A percentile compares a stretch with the other conserved stretches of the same genome.
Evolutionary conservation across 1,140 invertebrate genomes (phyloP).

Genomic region (Bicyclus anynana): DNA sequence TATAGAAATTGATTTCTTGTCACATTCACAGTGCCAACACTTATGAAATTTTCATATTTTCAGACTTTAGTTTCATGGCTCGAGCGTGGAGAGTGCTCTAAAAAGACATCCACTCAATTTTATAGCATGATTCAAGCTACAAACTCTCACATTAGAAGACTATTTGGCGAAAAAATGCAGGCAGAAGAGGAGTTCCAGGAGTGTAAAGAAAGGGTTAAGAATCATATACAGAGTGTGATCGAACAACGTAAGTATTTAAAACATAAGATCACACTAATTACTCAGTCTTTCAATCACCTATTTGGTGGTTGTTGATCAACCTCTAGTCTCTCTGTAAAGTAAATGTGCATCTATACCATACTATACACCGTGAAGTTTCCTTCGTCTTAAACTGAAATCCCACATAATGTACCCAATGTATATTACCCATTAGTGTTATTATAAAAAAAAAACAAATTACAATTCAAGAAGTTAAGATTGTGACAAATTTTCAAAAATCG

Average conservation of each 20-base stretch:
- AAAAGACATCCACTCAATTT: constrained; percentile 92
- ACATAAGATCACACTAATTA: not conserved
- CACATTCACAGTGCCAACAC: too few species aligned
- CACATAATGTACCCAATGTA: too few species aligned
- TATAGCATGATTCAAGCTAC: constrained; percentile 97
- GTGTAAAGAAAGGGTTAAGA: constrained; percentile 91
- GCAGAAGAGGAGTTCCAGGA: constrained; percentile 92
- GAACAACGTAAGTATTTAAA: constrained; percentile 87
- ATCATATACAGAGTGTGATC: constrained; percentile 88
- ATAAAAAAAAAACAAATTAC: too few species aligned
- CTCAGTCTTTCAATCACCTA: constrained; percentile 5
- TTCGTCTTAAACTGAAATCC: too few species aligned
- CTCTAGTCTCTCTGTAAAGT: constrained; percentile 16
- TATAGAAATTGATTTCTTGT: constrained; percentile 78
- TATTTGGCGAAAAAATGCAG: constrained; percentile 88
- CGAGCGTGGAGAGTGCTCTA: constrained; percentile 92
- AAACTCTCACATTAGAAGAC: constrained; percentile 91
- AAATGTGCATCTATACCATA: constrained; percentile 1
- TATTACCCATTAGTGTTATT: constrained; percentile 7
- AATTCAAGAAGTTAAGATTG: too few species aligned
- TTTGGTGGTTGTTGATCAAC: constrained; percentile 14
- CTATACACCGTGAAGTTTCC: too few species aligned
- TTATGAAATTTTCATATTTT: not conserved
- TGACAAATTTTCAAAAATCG: too few species aligned
- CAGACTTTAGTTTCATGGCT: constrained; percentile 24